These are phyloP conservation scores for Saimiri boliviensis DNA, from an alignment of 2,113 vertebrate species.

Conservation along the genomic window DNA sequence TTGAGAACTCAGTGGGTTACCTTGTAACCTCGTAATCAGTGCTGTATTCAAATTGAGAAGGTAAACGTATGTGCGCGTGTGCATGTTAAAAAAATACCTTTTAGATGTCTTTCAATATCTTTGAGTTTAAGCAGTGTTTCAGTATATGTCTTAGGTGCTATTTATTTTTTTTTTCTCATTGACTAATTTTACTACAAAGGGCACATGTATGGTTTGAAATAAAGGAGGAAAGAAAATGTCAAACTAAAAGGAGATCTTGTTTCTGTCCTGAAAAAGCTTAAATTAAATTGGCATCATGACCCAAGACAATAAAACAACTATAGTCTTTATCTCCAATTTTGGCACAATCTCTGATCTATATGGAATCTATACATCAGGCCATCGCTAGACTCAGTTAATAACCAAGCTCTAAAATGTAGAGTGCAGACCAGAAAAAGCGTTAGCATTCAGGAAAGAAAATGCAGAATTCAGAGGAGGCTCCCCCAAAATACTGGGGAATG, in stretches of 20 bases:
- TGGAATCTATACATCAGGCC: not conserved
- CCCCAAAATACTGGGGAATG: not conserved
- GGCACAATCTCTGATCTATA: not conserved
- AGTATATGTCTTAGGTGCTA: not conserved
- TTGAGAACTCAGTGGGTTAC: not conserved
- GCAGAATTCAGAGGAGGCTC: not conserved
- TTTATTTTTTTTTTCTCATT: not conserved
- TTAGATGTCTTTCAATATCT: not conserved
- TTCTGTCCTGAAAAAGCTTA: not conserved
- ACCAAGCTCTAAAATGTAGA: not conserved
- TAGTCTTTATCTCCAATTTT: not conserved
- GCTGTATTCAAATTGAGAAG: not conserved
- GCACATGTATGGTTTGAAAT: not conserved
- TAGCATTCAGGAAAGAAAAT: not conserved
- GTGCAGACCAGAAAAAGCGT: not conserved
- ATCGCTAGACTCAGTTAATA: not conserved
- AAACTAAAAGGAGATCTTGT: not conserved
- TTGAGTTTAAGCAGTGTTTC: not conserved
- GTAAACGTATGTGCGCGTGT: accelerated
- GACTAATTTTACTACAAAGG: not conserved
- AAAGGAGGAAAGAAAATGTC: not conserved
- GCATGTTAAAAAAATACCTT: not conserved
- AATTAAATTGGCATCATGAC: not conserved
- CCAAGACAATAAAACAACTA: not conserved
- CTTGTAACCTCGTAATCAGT: not conserved